Evolutionary conservation across 2,797 vertebrate species (phyloP).

Genomic region (Aeoliscus strigatus): DNA sequence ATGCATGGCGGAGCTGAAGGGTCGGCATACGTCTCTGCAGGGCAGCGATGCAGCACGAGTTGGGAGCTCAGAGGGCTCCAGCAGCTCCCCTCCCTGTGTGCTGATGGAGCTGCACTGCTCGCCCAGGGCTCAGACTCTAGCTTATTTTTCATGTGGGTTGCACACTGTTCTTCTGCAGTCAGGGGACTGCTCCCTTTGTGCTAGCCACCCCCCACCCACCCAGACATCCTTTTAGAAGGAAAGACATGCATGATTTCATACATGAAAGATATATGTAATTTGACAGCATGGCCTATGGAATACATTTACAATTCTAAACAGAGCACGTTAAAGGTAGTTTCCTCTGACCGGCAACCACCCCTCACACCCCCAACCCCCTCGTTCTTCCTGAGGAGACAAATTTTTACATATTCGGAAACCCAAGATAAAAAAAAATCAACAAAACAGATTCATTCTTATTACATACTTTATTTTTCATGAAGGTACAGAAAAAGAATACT

Average conservation of each 20-base stretch:
- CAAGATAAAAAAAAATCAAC: conserved; percentile 51
- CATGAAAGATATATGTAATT: conserved; percentile 84
- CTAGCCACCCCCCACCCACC: conserved; percentile 65
- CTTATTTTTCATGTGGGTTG: conserved; percentile 76
- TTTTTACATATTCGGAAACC: conserved; percentile 65
- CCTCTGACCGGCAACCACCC: no score
- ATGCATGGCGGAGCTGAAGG: conserved; percentile 51
- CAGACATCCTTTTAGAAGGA: conserved; percentile 58
- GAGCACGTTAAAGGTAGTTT: conserved; percentile 58
- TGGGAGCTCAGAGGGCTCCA: conserved; percentile 50
- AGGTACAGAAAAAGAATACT: conserved; percentile 26
- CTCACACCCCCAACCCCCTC: conserved; percentile 17
- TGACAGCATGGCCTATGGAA: conserved; percentile 74
- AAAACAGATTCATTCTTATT: conserved; percentile 61
- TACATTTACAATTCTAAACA: conserved; percentile 81
- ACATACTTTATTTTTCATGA: conserved; percentile 52
- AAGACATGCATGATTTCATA: conserved; percentile 80
- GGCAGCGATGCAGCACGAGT: conserved; percentile 62
- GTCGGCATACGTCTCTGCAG: conserved; percentile 60
- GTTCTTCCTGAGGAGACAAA: conserved; percentile 54
- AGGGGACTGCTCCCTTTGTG: conserved; percentile 75
- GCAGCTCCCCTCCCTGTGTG: conserved; percentile 58
- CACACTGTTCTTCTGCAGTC: conserved; percentile 65
- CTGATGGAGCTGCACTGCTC: conserved; percentile 72
- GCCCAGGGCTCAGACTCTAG: conserved; percentile 72